Conservation (phyloP, 2,888 invertebrate genomes). For the Timema cristinae region DNA sequence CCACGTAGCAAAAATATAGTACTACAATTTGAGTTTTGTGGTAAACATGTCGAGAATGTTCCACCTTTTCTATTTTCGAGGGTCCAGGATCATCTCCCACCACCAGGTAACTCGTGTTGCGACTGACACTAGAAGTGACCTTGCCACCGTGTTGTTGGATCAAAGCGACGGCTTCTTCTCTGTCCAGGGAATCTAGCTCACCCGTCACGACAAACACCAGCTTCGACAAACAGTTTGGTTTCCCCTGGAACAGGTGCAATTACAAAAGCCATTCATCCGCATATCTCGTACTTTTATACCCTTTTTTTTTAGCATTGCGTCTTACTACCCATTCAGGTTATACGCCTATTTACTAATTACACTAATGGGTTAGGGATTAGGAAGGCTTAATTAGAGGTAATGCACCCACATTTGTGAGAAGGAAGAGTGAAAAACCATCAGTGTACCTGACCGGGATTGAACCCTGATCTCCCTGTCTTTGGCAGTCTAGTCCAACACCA, state of each 20-base stretch:
- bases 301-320: neutral
- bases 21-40: slow-evolving; percentile 16
- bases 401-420: too few species aligned
- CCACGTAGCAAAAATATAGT: neutral
- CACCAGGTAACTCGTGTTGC: slow-evolving; percentile 76
- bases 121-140: slow-evolving; percentile 67
- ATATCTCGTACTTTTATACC: neutral
- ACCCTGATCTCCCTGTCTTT: too few species aligned
- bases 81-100: slow-evolving; percentile 85
- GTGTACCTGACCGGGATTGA: too few species aligned
- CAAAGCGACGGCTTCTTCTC: slow-evolving; percentile 70
- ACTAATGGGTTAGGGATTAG: too few species aligned
- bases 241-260: slow-evolving; percentile 52
- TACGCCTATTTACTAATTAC: too few species aligned
- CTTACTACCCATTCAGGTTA: too few species aligned
- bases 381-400: too few species aligned
- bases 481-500: too few species aligned
- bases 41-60: slow-evolving; percentile 11
- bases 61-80: slow-evolving; percentile 68
- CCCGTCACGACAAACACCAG: slow-evolving; percentile 77
- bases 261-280: neutral
- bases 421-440: too few species aligned
- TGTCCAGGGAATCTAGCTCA: slow-evolving; percentile 80
- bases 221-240: slow-evolving; percentile 65
- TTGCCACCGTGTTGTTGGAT: slow-evolving; percentile 78